A percentile compares a stretch with the other conserved stretches of the same genome.
Evolutionary conservation across 2,888 invertebrate genomes (phyloP).

Genomic region (Acronicta alni): DNA sequence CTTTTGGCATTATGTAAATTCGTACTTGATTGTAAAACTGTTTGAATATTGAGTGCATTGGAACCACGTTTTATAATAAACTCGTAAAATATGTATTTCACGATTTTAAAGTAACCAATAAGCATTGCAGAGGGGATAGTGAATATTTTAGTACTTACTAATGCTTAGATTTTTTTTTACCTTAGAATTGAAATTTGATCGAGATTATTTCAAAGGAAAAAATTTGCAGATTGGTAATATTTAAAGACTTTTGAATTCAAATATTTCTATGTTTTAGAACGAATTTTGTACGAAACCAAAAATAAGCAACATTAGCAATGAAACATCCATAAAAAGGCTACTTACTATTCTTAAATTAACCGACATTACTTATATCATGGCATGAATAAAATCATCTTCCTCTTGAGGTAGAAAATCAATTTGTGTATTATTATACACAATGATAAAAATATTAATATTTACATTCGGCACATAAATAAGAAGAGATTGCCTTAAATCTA

Average conservation of each 20-base stretch:
- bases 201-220: neutral
- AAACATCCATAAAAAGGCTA: conserved; percentile 12
- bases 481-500: conserved; percentile 49
- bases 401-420: conserved; percentile 87
- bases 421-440: conserved; percentile 63
- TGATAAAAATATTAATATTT: conserved; percentile 58
- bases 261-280: neutral
- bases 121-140: no score
- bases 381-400: conserved; percentile 67
- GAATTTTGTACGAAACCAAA: neutral
- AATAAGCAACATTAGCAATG: neutral
- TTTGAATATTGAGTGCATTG: no score
- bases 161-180: no score
- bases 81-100: no score
- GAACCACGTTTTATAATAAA: no score
- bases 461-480: conserved; percentile 60
- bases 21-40: no score
- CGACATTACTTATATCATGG: conserved; percentile 52
- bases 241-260: neutral
- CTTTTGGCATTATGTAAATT: no score
- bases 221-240: no score
- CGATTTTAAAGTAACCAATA: no score
- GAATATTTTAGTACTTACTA: no score
- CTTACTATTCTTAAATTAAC: conserved; percentile 31
- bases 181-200: neutral